Evolutionary conservation across 2,113 vertebrate species (phyloP).

Genomic region (Calidris pygmaea): DNA sequence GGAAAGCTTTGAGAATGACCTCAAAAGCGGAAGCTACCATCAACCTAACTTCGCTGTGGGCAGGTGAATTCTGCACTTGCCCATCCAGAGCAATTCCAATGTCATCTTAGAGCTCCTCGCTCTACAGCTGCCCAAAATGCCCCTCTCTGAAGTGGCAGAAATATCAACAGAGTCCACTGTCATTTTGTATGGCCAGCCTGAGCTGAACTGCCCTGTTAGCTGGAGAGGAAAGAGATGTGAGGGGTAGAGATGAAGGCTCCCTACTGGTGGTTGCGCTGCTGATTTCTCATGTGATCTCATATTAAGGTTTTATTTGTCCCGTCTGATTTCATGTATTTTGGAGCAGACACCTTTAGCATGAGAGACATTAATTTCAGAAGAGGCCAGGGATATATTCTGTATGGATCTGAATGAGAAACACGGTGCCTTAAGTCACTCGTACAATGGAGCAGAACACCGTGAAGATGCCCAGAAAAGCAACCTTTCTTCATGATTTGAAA

Average conservation of each 20-base stretch:
- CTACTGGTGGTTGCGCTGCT: neutral
- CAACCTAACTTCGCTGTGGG: neutral
- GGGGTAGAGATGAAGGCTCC: rapidly evolving
- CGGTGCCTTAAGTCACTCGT: rapidly evolving
- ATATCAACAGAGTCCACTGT: neutral
- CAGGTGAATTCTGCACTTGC: neutral
- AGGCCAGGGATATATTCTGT: neutral
- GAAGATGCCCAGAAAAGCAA: neutral
- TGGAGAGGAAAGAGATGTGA: neutral
- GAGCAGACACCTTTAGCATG: neutral
- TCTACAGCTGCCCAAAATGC: neutral
- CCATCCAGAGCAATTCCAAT: neutral
- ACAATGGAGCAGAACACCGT: neutral
- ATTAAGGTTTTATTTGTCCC: neutral
- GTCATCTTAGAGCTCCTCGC: neutral
- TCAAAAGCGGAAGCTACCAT: neutral
- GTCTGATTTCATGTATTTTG: neutral
- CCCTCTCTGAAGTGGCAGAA: neutral
- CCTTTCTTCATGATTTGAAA: neutral
- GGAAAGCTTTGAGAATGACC: neutral
- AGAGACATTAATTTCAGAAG: neutral
- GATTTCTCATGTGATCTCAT: neutral
- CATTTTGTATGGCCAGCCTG: neutral
- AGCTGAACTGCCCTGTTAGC: neutral
- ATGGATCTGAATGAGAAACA: neutral